Evolutionary conservation across 2,797 vertebrate species (phyloP).

Genomic region (Karalla daura): DNA sequence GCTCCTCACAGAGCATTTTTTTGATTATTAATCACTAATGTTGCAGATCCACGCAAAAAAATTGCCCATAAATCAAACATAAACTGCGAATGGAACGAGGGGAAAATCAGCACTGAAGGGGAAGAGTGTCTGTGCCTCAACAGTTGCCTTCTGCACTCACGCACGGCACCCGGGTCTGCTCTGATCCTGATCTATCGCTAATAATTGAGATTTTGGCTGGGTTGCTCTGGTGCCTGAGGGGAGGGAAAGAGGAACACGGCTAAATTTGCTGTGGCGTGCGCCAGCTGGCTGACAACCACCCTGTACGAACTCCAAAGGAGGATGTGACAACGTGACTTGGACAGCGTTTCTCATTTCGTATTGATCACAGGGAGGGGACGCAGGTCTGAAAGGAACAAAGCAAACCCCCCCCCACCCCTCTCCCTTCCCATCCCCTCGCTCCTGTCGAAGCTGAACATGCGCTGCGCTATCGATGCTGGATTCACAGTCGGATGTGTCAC

Average conservation of each 20-base stretch:
- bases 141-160: conserved; percentile 21
- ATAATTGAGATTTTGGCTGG: conserved; percentile 36
- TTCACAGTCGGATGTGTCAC: conserved; percentile 57
- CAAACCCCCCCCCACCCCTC: too few species aligned
- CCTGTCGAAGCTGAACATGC: conserved; percentile 34
- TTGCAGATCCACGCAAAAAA: not conserved
- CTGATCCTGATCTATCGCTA: conserved; percentile 36
- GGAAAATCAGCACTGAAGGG: conserved; percentile 19
- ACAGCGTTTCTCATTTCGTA: conserved; percentile 46
- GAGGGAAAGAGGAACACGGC: conserved; percentile 17
- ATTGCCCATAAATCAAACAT: not conserved
- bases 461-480: conserved; percentile 53
- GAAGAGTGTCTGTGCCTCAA: conserved; percentile 8
- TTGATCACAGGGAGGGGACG: conserved; percentile 45
- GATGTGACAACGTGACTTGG: conserved; percentile 47
- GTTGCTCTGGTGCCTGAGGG: conserved; percentile 20
- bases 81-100: conserved; percentile 2
- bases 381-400: conserved; percentile 28
- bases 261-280: conserved; percentile 17
- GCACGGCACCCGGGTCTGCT: conserved; percentile 31
- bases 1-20: too few species aligned
- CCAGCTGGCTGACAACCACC: conserved; percentile 27
- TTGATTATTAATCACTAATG: too few species aligned
- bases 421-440: too few species aligned
- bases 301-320: conserved; percentile 43